Evolutionary conservation across 2,888 invertebrate genomes (phyloP).

Genomic region (Dynastes maya): DNA sequence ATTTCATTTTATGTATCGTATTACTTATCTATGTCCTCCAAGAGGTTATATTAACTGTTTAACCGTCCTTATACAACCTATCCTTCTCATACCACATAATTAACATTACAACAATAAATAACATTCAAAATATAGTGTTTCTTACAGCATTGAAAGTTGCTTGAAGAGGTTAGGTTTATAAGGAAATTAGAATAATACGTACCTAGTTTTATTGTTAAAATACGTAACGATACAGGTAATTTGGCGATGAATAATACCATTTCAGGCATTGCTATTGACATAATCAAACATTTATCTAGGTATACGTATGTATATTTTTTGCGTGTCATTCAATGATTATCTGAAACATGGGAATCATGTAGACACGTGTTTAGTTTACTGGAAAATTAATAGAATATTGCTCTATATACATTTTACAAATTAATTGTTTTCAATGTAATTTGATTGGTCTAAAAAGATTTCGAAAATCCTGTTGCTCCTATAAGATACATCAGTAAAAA

Average conservation of each 20-base stretch:
- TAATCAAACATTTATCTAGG: no score
- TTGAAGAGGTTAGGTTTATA: background rate
- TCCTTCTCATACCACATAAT: background rate
- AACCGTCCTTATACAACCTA: background rate
- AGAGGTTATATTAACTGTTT: constrained; percentile 8
- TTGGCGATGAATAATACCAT: background rate
- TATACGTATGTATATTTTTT: no score
- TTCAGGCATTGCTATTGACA: background rate
- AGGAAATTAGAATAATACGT: background rate
- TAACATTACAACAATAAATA: background rate
- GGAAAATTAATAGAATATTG: no score
- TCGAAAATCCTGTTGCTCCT: background rate
- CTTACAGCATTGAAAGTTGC: background rate
- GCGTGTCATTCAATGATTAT: no score
- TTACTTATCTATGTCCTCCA: background rate
- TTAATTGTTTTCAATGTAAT: background rate
- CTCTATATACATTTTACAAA: background rate
- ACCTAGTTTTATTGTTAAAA: background rate
- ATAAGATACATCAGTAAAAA: no score
- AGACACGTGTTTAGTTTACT: no score
- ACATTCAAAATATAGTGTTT: background rate
- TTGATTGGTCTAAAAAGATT: background rate
- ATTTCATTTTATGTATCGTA: background rate
- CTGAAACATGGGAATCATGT: no score
- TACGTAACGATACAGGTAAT: background rate